These are phyloP conservation scores for Spea hammondii DNA, from an alignment of 2,797 vertebrate genomes.

Conservation along the genomic window DNA sequence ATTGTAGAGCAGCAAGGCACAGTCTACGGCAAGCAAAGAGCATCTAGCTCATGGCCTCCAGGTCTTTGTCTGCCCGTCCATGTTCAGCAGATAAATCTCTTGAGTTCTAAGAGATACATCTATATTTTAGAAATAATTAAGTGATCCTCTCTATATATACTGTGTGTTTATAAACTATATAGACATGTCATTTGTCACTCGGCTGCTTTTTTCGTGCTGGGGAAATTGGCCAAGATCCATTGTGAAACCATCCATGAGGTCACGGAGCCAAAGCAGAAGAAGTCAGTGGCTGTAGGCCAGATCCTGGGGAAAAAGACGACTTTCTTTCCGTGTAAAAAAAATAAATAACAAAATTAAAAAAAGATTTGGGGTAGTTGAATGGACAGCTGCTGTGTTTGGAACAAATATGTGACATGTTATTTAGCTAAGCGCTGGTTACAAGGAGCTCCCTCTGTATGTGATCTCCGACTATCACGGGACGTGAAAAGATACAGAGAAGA, in stretches of 20 bases:
- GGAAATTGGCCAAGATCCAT: slow-evolving; percentile 19
- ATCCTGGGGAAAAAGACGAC: slow-evolving; percentile 53
- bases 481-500: slow-evolving; percentile 24
- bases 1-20: too few species aligned
- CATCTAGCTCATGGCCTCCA: too few species aligned
- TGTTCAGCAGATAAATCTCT: too few species aligned
- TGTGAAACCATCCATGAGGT: slow-evolving; percentile 24
- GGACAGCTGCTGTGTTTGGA: slow-evolving; percentile 61
- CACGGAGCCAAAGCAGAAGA: slow-evolving; percentile 41
- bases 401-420: slow-evolving; percentile 63
- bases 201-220: slow-evolving; percentile 2
- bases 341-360: slow-evolving; percentile 44
- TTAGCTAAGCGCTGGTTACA: slow-evolving; percentile 63
- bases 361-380: slow-evolving; percentile 62
- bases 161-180: neutral
- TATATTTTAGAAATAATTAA: too few species aligned
- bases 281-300: slow-evolving; percentile 38
- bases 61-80: too few species aligned
- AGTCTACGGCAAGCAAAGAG: too few species aligned
- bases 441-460: slow-evolving; percentile 37
- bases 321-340: slow-evolving; percentile 64
- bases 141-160: too few species aligned
- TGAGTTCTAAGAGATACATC: too few species aligned
- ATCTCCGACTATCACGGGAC: slow-evolving; percentile 14
- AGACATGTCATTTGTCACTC: slow-evolving; percentile 20